Evolutionary conservation across 2,797 vertebrate species (phyloP).

Genomic region (Coregonus ussuriensis): DNA sequence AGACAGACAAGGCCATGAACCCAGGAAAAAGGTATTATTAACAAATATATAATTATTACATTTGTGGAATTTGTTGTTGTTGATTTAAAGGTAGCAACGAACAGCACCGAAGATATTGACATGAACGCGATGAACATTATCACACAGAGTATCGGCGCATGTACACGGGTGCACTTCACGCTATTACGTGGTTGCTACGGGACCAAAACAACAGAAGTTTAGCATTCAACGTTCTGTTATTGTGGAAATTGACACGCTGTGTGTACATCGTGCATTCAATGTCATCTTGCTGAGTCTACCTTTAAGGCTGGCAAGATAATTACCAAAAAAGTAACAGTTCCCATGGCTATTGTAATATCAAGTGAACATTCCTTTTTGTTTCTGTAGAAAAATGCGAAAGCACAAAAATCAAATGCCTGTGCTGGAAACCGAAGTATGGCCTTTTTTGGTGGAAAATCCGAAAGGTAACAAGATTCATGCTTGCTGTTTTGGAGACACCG

Average conservation of each 20-base stretch:
- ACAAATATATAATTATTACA: background rate
- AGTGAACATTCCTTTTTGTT: slow-evolving; percentile 14
- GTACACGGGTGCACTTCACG: background rate
- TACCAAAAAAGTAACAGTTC: too few species aligned
- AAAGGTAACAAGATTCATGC: slow-evolving; percentile 75
- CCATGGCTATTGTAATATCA: background rate
- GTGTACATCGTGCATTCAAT: too few species aligned
- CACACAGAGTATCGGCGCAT: background rate
- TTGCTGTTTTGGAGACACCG: background rate
- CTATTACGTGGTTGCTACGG: too few species aligned
- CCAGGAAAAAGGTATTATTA: slow-evolving; percentile 70
- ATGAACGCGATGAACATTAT: background rate
- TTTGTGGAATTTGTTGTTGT: background rate
- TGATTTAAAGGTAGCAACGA: too few species aligned
- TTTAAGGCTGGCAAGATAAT: too few species aligned
- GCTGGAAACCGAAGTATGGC: slow-evolving; percentile 89
- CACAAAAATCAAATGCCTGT: slow-evolving; percentile 63
- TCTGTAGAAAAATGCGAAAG: slow-evolving; percentile 67
- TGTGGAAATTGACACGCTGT: too few species aligned
- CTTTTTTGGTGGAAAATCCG: slow-evolving; percentile 83
- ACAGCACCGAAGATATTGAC: background rate
- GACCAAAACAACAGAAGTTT: too few species aligned
- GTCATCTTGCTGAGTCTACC: too few species aligned
- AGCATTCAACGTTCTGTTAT: too few species aligned
- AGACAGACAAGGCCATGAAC: slow-evolving; percentile 68